Conservation (phyloP, 2,113 vertebrate species). For the Hippocampus guttulatus region DNA sequence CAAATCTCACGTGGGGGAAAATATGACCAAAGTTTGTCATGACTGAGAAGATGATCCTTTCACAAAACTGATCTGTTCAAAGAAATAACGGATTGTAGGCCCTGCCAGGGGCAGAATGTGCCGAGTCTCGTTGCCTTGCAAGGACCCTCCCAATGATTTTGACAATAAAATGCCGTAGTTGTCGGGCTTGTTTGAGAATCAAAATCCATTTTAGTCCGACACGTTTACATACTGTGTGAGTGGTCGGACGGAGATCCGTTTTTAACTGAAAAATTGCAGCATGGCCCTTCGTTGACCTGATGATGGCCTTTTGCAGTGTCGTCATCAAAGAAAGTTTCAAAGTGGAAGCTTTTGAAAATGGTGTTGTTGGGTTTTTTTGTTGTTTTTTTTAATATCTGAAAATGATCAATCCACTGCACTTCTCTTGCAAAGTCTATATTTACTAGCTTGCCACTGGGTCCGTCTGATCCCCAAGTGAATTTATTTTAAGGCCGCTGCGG, state of each 20-base stretch:
- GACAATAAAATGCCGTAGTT: neutral
- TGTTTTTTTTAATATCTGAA: neutral
- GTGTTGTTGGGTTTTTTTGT: too few species aligned
- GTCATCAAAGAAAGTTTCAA: neutral
- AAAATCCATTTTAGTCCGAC: neutral
- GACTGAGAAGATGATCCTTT: neutral
- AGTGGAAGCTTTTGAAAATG: neutral
- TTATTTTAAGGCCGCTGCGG: constrained; percentile 9
- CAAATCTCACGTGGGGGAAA: constrained; percentile 6
- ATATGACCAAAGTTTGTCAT: constrained; percentile 8
- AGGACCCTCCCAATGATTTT: neutral
- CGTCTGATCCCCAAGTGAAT: neutral
- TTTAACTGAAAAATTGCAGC: neutral
- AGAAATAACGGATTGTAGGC: neutral
- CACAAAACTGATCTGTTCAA: neutral
- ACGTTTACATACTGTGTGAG: neutral
- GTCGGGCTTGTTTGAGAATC: neutral
- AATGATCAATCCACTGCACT: neutral
- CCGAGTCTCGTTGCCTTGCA: neutral
- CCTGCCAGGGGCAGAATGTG: neutral
- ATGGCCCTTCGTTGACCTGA: neutral
- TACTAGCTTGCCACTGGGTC: neutral
- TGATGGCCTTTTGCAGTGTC: neutral
- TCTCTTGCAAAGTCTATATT: neutral
- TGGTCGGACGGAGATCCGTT: neutral